Percentiles rank a stretch among this genome's conserved stretches.
These are phyloP conservation scores for Perca fluviatilis DNA, from an alignment of 2,113 vertebrate genomes.

Conservation along the genomic window DNA sequence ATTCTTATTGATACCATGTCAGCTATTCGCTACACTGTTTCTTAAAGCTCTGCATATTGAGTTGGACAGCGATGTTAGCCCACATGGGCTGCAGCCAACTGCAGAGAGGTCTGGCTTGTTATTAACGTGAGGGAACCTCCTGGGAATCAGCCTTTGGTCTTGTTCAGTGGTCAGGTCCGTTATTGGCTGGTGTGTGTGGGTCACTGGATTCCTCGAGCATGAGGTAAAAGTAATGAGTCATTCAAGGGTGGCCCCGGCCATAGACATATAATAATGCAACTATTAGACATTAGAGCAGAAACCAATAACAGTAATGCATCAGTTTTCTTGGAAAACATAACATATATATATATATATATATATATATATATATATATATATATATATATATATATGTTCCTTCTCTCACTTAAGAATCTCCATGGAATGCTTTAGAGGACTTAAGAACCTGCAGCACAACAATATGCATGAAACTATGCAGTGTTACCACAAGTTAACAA, in stretches of 20 bases:
- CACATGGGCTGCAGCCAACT: constrained; percentile 14
- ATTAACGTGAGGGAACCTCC: constrained; percentile 46
- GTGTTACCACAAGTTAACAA: background rate
- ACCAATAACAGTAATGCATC: constrained; percentile 7
- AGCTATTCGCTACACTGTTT: constrained; percentile 34
- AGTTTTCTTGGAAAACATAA: constrained; percentile 13
- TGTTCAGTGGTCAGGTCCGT: constrained; percentile 39
- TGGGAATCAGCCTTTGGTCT: constrained; percentile 50
- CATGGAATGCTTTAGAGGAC: constrained; percentile 17
- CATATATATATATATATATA: no score
- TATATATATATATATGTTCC: background rate
- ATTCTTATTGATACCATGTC: constrained; percentile 64
- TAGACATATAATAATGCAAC: constrained; percentile 52
- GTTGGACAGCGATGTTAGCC: constrained; percentile 5
- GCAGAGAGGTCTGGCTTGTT: constrained; percentile 43
- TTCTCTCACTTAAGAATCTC: constrained; percentile 15
- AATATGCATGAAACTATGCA: background rate
- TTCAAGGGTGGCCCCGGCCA: constrained; percentile 53
- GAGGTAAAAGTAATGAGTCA: constrained; percentile 76
- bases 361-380: no score
- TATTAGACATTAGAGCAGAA: constrained; percentile 48
- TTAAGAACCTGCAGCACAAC: constrained; percentile 8
- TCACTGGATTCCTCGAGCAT: constrained; percentile 70
- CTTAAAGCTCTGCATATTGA: constrained; percentile 36
- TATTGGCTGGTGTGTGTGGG: constrained; percentile 42